phyloP scores from a whole-genome alignment of 2,888 invertebrate genomes.

The Polylopha cassiicola region DNA sequence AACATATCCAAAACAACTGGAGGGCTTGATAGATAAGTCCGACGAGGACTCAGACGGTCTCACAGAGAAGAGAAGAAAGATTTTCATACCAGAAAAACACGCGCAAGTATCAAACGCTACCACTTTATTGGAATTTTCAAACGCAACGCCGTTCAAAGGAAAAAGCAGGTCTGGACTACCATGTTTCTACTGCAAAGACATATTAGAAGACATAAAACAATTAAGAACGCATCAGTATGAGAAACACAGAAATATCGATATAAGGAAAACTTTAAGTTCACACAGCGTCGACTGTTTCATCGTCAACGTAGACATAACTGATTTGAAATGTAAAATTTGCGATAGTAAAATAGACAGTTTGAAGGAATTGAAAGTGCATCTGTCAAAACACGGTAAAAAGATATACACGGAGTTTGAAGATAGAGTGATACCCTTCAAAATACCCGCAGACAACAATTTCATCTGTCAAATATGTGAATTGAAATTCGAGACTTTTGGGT shows the following conservation, averaged over 20 bases:
- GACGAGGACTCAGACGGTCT: slow-evolving; percentile 8
- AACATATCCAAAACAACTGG: slow-evolving; percentile 33
- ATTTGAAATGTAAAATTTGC: slow-evolving; percentile 37
- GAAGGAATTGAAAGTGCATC: slow-evolving; percentile 32
- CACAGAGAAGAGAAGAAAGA: slow-evolving; percentile 17
- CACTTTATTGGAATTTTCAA: slow-evolving; percentile 47
- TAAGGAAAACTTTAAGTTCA: not conserved
- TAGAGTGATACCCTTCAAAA: slow-evolving; percentile 38
- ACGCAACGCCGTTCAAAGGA: slow-evolving; percentile 53
- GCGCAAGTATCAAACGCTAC: slow-evolving; percentile 48
- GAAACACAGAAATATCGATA: slow-evolving; percentile 39
- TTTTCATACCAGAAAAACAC: slow-evolving; percentile 47
- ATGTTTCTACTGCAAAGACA: slow-evolving; percentile 55
- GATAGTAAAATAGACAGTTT: slow-evolving; percentile 25
- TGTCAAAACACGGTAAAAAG: slow-evolving; percentile 31
- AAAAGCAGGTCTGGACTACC: slow-evolving; percentile 53
- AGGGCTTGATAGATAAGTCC: slow-evolving; percentile 31
- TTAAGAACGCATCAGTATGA: slow-evolving; percentile 39
- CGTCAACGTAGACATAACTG: slow-evolving; percentile 38
- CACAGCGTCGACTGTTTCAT: slow-evolving; percentile 33
- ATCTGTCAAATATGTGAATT: slow-evolving; percentile 32
- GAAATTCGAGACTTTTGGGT: slow-evolving; percentile 27
- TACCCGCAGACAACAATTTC: slow-evolving; percentile 27
- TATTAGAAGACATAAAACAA: slow-evolving; percentile 43
- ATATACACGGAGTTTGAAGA: slow-evolving; percentile 33